These are phyloP conservation scores for Papilio demoleus DNA, from an alignment of 2,888 invertebrate species.

Conservation along the genomic window DNA sequence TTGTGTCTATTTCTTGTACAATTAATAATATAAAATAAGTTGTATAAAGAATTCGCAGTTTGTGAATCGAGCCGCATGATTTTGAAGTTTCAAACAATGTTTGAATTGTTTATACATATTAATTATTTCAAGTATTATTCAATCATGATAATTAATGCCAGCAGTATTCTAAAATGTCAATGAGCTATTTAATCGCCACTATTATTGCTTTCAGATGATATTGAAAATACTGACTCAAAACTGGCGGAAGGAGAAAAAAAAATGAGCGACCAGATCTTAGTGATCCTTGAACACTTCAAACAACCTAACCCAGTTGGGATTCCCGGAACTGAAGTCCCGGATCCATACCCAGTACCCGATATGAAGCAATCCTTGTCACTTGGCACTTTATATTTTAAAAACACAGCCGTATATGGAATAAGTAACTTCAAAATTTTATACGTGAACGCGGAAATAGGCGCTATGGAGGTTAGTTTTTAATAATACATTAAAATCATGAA, in stretches of 20 bases:
- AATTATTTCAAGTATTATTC: neutral
- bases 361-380: conserved; percentile 89
- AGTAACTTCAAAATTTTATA: conserved; percentile 90
- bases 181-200: neutral
- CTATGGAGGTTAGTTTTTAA: conserved; percentile 85
- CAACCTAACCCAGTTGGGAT: conserved; percentile 91
- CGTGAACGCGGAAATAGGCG: conserved; percentile 88
- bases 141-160: neutral
- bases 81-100: neutral
- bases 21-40: too few relatives aligned
- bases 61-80: neutral
- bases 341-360: conserved; percentile 91
- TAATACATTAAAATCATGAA: neutral
- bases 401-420: conserved; percentile 89
- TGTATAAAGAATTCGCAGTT: neutral
- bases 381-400: conserved; percentile 86
- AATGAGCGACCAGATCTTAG: conserved; percentile 88
- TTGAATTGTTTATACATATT: neutral
- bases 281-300: conserved; percentile 91
- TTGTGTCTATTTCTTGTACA: too few relatives aligned
- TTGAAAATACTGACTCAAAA: conserved; percentile 44
- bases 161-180: neutral
- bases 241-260: conserved; percentile 84
- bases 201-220: conserved; percentile 44
- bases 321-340: conserved; percentile 90